phyloP scores from a whole-genome alignment of 2,888 invertebrate genomes.

The Sesia apiformis region DNA sequence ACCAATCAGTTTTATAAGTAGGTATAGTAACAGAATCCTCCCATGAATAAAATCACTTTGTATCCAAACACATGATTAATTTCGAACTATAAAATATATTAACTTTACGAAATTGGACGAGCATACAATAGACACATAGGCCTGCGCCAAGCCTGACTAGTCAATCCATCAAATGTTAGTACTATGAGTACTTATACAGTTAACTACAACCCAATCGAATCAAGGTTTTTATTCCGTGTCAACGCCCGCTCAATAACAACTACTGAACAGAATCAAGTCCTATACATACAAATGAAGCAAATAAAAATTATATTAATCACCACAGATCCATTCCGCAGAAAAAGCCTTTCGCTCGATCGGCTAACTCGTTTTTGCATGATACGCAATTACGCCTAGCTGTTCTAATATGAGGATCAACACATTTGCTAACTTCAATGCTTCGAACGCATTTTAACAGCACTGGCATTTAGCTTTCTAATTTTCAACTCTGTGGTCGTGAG shows the following conservation, averaged over 20 bases:
- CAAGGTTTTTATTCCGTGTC: slow-evolving; percentile 46
- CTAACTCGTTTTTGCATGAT: slow-evolving; percentile 47
- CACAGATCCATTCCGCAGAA: slow-evolving; percentile 34
- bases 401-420: slow-evolving; percentile 43
- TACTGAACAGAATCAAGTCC: slow-evolving; percentile 29
- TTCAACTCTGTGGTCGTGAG: slow-evolving; percentile 32
- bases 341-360: slow-evolving; percentile 33
- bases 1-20: no score
- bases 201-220: slow-evolving; percentile 36
- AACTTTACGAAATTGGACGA: slow-evolving; percentile 44
- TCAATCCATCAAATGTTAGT: slow-evolving; percentile 47
- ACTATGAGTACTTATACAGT: slow-evolving; percentile 33
- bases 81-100: slow-evolving; percentile 40
- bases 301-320: slow-evolving; percentile 60
- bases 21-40: no score
- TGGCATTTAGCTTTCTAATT: slow-evolving; percentile 58
- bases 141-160: slow-evolving; percentile 26
- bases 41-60: no score
- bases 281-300: slow-evolving; percentile 48
- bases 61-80: slow-evolving; percentile 38
- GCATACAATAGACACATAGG: slow-evolving; percentile 31
- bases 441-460: slow-evolving; percentile 42
- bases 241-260: slow-evolving; percentile 41
- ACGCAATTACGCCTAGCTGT: slow-evolving; percentile 54
- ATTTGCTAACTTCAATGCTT: slow-evolving; percentile 24